Evolutionary conservation across 1,140 invertebrate species (phyloP), one percentile per base, ranked within the genome.

Genomic region (Halesus radiatus): DNA sequence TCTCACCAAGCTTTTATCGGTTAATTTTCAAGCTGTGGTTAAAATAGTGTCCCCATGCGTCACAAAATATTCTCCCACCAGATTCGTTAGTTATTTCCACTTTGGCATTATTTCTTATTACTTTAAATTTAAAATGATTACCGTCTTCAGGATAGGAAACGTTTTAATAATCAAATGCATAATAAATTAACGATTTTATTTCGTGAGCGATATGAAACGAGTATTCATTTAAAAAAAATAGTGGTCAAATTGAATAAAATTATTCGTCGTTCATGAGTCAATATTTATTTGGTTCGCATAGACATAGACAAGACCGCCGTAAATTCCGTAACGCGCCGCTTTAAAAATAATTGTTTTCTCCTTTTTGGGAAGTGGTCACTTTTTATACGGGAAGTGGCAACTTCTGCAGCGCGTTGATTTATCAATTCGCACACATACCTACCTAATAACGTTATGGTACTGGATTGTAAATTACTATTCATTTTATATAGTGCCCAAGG

Each of bases 291-390:
- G 64, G 29, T 68, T 18, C 32, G 64, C 32, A 16, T 32, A n/a
- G n/a, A n/a, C n/a, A n/a, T n/a, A n/a, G n/a, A 64, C 22, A 20
- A 26, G 62, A 60, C 62, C 50, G 18, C 32, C 64, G 50, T 68
- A 18, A 68, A 66, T 37, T 64, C 29, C 66, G 66, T 50, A 70
- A 52, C 45, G 23, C 45, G 68, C 45, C 45, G 37, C 6, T 29
- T 52, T 72, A 66, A 32, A 50, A 72, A 72, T 72, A 75, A 75
- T 75, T 75, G 54, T 75, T 75, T 58, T 75, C 72, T 75, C 72
- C 72, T 58, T 58, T 32, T 75, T 56, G 20, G 72, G 72, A 75
- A 32, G 54, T 37, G 53, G 32, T 54, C n/a, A 75, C 29, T 75
- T 75, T 75, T 75, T 75, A 75, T 75, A 75, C 52, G 70, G 72